A percentile compares a stretch with the other conserved stretches of the same genome.
Evolutionary conservation across 2,113 vertebrate species (phyloP).

Genomic region (Ammospiza nelsoni): DNA sequence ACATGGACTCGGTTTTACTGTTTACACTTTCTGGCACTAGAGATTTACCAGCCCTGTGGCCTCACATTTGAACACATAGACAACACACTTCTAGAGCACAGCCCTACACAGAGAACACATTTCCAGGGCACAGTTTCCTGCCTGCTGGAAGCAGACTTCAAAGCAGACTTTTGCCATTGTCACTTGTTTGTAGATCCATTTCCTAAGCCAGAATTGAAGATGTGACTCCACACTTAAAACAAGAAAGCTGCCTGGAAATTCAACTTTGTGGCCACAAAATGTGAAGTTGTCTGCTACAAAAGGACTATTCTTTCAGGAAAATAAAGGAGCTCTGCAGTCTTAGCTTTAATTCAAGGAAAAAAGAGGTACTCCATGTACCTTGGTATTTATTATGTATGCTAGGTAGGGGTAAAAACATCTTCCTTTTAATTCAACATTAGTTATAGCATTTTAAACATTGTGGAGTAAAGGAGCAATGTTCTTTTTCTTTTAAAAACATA

Average conservation of each 20-base stretch:
- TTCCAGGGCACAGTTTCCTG: background rate
- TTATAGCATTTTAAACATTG: background rate
- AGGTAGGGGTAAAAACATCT: background rate
- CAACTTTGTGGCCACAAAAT: background rate
- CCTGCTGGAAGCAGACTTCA: background rate
- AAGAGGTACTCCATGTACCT: background rate
- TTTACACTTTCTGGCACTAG: background rate
- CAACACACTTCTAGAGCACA: background rate
- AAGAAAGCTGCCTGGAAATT: background rate
- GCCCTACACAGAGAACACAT: accelerated
- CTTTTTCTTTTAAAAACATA: background rate
- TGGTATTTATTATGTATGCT: background rate
- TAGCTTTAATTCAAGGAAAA: background rate
- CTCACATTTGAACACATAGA: background rate
- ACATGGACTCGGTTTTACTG: background rate
- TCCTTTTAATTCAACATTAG: background rate
- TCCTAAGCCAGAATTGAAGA: background rate
- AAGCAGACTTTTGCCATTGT: background rate
- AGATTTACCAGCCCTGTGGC: background rate
- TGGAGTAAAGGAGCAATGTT: background rate
- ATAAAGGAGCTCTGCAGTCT: background rate
- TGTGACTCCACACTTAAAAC: background rate
- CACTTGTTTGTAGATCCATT: background rate
- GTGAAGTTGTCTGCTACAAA: background rate
- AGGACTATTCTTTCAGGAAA: background rate